A percentile compares a stretch with the other conserved stretches of the same genome.
Evolutionary conservation across 2,888 invertebrate genomes (phyloP).

Genomic region (Sabatieria punctata): DNA sequence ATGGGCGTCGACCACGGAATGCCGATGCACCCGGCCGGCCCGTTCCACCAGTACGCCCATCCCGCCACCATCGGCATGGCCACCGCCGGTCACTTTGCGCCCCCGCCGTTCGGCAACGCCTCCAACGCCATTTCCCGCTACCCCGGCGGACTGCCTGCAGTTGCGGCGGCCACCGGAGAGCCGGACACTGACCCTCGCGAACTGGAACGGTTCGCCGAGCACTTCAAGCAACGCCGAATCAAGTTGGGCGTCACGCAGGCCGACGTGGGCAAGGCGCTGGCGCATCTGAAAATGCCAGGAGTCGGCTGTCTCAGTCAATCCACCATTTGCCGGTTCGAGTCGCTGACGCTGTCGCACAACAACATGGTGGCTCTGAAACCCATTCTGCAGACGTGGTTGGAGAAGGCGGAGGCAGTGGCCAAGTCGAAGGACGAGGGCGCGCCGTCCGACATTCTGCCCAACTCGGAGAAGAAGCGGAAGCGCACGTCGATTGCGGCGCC

Average conservation of each 20-base stretch:
- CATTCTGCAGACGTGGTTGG: conserved; percentile 57
- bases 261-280: conserved; percentile 94
- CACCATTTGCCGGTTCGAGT: conserved; percentile 97
- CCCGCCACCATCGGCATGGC: conserved; percentile 34
- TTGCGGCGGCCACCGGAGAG: conserved; percentile 14
- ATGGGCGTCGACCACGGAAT: conserved; percentile 61
- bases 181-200: conserved; percentile 51
- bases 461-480: conserved; percentile 88
- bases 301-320: conserved; percentile 96
- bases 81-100: conserved; percentile 9
- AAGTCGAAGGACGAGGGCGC: conserved; percentile 26
- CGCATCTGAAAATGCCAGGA: conserved; percentile 92
- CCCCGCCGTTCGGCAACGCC: no score
- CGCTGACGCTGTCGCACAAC: conserved; percentile 92
- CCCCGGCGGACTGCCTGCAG: background rate
- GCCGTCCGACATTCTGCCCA: conserved; percentile 32
- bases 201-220: conserved; percentile 95
- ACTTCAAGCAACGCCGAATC: conserved; percentile 95
- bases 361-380: conserved; percentile 99
- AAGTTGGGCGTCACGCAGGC: conserved; percentile 97
- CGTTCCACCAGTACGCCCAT: conserved; percentile 29
- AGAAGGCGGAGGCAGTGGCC: conserved; percentile 52
- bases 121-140: background rate
- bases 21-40: conserved; percentile 34
- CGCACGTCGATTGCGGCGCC: conserved; percentile 97